Base-by-base conservation (phyloP, 1,140 invertebrate genomes). In the Oreohelix idahoensis region DNA sequence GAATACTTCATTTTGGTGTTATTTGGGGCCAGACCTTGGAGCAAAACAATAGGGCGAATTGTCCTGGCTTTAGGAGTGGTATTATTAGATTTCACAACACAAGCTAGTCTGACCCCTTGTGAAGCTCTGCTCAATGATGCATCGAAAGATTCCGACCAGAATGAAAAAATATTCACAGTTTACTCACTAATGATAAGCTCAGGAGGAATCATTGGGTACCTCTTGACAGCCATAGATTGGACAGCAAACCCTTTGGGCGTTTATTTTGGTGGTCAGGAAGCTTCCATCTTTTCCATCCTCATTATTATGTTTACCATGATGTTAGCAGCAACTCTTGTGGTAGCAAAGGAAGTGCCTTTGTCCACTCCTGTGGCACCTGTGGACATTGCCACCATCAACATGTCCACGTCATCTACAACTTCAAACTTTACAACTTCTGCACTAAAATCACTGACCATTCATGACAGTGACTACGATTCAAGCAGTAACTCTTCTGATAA, bases 161-260 rank as follows among this genome's bases (percentile, higher is more conserved):
- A 91, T 38, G 90, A 92, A 23, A 86, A 88, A 23, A 92, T 92
- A 11, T 94, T 94, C 85, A 92, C 91, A 11, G 86, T 93, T 1
- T 94, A 94, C 86, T 94, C 93, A 10, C 87, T 92, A 53, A 93
- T 93, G 92, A 86, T 93, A 0, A 93, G 92, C 81, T 78, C 93
- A n/a, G 94, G 94, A 1, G 93, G 93, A 1, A 92, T 93, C 79
- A 66, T 94, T 38, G 94, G 94, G 2, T 94, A 94, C 86, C 86
- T 94, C 26, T 88, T 94, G 20, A 93, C 93, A 20, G 93, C 93
- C 38, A 84, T 94, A n/a, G 91, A 94, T 78, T 94, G 94, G 94
- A 90, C 89, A n/a, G 79, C 87, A n/a, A 91, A 84, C 66, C 69
- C 81, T 5, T 58, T 93, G 32, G 90, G 91, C 15, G 51, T 79